A percentile compares a stretch with the other conserved stretches of the same genome.
These are phyloP conservation scores for Sebastes hubbsi DNA, from an alignment of 2,797 vertebrate species.

Conservation along the genomic window DNA sequence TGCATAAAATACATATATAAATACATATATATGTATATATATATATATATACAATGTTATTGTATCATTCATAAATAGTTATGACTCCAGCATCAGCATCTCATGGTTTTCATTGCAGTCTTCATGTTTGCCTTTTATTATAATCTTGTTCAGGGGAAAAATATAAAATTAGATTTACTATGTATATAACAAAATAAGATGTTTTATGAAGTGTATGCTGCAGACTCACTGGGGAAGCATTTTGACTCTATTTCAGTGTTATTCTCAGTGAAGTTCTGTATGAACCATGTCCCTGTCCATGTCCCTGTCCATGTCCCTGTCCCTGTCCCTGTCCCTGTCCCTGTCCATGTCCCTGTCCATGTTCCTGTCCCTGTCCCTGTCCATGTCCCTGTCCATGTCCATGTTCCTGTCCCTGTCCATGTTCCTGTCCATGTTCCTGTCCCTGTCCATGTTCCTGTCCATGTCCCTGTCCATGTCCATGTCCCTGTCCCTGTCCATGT, in stretches of 20 bases:
- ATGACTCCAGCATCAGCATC: neutral
- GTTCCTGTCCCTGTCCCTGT: too few species aligned
- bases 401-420: too few species aligned
- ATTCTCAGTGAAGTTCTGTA: neutral
- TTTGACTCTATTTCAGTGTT: too few species aligned
- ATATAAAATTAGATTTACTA: neutral
- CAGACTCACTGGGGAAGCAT: neutral
- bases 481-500: rapidly evolving
- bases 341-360: neutral
- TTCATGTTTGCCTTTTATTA: neutral
- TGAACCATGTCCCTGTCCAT: rapidly evolving
- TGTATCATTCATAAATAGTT: neutral
- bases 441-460: too few species aligned
- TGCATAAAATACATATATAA: too few species aligned
- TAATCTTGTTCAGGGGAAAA: neutral
- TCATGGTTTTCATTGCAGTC: neutral
- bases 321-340: neutral
- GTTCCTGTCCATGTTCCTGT: neutral
- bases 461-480: too few species aligned
- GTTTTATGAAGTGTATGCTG: neutral
- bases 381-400: too few species aligned
- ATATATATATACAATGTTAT: neutral
- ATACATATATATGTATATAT: too few species aligned
- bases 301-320: too few species aligned
- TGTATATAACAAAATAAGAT: neutral